Conservation (phyloP, 2,113 vertebrate genomes). For the Mus spicilegus region DNA sequence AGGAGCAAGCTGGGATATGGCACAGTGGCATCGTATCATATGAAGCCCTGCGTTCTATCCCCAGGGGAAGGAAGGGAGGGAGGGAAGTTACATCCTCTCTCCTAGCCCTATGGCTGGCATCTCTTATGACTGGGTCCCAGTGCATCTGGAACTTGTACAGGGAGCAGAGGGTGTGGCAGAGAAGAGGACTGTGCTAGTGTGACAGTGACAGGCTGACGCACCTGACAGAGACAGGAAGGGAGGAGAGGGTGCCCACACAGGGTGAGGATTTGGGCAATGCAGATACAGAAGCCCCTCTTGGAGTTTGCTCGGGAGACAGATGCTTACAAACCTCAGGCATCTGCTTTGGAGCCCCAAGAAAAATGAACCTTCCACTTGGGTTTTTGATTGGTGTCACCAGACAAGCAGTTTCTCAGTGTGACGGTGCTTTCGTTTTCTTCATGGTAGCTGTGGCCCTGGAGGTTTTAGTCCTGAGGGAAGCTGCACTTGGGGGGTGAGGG, state of each 20-base stretch:
- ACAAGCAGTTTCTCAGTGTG: neutral
- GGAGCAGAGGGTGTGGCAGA: neutral
- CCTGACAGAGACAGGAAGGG: no score
- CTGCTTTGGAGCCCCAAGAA: neutral
- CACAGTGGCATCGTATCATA: neutral
- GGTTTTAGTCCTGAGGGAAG: neutral
- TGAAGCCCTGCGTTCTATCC: neutral
- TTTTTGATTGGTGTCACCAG: neutral
- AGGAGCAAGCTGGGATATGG: neutral
- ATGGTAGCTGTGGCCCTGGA: neutral
- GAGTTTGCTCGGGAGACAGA: neutral
- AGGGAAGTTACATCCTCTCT: neutral
- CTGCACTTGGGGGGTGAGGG: neutral
- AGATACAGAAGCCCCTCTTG: neutral
- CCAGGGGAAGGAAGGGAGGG: neutral
- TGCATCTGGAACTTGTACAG: neutral
- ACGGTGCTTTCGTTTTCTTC: neutral
- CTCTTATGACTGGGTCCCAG: neutral
- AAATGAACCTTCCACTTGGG: accelerated
- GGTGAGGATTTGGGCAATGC: neutral
- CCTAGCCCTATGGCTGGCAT: neutral
- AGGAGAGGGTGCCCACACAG: neutral
- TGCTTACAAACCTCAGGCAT: neutral
- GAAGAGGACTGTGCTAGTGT: neutral
- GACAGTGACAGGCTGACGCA: neutral